Percentiles rank a stretch among this genome's conserved stretches.
Evolutionary conservation across 2,888 invertebrate species (phyloP).

Genomic region (Cosmia trapezina): DNA sequence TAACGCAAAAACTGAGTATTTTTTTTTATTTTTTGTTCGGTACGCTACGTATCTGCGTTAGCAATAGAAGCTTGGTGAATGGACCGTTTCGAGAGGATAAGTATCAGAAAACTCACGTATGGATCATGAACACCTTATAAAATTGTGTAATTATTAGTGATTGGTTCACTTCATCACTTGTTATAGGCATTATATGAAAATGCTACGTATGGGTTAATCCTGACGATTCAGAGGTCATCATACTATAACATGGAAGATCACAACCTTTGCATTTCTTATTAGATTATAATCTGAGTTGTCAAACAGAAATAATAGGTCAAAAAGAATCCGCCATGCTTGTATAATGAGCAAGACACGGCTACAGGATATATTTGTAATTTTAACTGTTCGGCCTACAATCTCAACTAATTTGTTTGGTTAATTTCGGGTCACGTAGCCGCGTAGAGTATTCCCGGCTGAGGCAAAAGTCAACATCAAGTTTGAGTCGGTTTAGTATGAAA

Average conservation of each 20-base stretch:
- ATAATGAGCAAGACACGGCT: slow-evolving; percentile 8
- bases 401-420: slow-evolving; percentile 61
- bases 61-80: neutral
- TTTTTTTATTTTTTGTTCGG: no score
- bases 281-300: neutral
- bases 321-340: slow-evolving; percentile 13
- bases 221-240: neutral
- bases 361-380: slow-evolving; percentile 33
- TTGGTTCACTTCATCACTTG: neutral
- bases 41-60: no score
- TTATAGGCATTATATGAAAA: neutral
- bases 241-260: neutral
- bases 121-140: neutral
- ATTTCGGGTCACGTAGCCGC: slow-evolving; percentile 61
- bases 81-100: neutral
- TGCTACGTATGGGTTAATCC: neutral
- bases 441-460: slow-evolving; percentile 30
- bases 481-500: slow-evolving; percentile 44
- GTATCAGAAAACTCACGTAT: neutral
- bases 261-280: neutral
- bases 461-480: slow-evolving; percentile 59
- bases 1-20: no score
- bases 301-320: neutral
- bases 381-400: slow-evolving; percentile 39
- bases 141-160: neutral